Percentiles rank a stretch among this genome's conserved stretches.
Conservation (phyloP, 2,888 invertebrate genomes). For the Lepidocyrtinus sp. region DNA sequence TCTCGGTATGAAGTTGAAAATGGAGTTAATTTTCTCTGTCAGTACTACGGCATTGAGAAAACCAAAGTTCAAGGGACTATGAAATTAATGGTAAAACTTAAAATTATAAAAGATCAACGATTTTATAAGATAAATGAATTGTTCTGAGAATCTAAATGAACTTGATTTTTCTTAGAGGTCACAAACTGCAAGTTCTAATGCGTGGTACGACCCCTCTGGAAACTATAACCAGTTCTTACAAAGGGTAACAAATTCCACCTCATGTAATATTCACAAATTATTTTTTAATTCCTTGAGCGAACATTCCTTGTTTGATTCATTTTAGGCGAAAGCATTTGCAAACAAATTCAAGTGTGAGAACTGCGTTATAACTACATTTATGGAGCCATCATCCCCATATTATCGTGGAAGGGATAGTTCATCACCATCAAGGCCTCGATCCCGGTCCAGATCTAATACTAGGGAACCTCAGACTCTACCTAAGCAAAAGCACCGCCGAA, state of each 20-base stretch:
- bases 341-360: slow-evolving; percentile 12
- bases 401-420: too few species aligned
- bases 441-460: too few species aligned
- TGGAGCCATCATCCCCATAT: too few species aligned
- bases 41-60: slow-evolving; percentile 26
- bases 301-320: background rate
- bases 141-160: background rate
- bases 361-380: too few species aligned
- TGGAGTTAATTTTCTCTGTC: slow-evolving; percentile 28
- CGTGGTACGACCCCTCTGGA: background rate
- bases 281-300: too few species aligned
- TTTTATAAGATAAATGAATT: background rate
- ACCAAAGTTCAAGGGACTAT: background rate
- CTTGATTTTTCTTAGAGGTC: background rate
- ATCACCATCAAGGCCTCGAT: too few species aligned
- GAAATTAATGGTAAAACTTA: too few species aligned
- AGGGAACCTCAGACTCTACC: too few species aligned
- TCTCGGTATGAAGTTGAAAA: slow-evolving; percentile 36
- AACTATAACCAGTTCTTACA: background rate
- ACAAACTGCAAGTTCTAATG: background rate
- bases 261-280: too few species aligned
- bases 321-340: background rate
- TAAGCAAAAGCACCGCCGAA: too few species aligned
- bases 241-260: too few species aligned
- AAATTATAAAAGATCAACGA: background rate